Evolutionary conservation across 2,113 vertebrate species (phyloP).

Genomic region (Zosterops lateralis): DNA sequence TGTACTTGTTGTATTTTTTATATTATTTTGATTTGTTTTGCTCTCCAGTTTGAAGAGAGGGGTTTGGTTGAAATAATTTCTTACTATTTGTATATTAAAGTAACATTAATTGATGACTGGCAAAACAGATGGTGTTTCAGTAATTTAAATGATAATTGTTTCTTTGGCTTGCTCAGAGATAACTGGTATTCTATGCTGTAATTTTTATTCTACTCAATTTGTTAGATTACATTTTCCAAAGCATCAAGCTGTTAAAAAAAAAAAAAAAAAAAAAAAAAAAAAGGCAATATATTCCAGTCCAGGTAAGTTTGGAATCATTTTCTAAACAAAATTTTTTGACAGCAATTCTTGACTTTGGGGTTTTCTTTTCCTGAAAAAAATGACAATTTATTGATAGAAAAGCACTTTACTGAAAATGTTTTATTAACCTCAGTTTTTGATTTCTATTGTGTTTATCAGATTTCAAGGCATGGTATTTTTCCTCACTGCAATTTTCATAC

Average conservation of each 20-base stretch:
- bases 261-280: background rate
- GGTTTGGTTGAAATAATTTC: background rate
- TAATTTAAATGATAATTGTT: background rate
- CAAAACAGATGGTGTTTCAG: background rate
- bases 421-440: background rate
- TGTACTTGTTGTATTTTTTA: background rate
- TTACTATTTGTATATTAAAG: background rate
- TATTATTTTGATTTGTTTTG: background rate
- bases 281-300: background rate
- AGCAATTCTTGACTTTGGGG: background rate
- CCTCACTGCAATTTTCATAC: background rate
- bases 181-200: background rate
- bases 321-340: background rate
- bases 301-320: background rate
- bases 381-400: background rate
- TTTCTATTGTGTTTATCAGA: background rate
- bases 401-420: background rate
- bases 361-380: background rate
- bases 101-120: background rate
- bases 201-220: background rate
- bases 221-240: background rate
- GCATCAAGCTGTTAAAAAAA: background rate
- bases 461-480: background rate
- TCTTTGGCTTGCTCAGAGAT: background rate
- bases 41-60: background rate